These are phyloP conservation scores for Andrena dorsata DNA, from an alignment of 2,888 invertebrate genomes.

Conservation along the genomic window DNA sequence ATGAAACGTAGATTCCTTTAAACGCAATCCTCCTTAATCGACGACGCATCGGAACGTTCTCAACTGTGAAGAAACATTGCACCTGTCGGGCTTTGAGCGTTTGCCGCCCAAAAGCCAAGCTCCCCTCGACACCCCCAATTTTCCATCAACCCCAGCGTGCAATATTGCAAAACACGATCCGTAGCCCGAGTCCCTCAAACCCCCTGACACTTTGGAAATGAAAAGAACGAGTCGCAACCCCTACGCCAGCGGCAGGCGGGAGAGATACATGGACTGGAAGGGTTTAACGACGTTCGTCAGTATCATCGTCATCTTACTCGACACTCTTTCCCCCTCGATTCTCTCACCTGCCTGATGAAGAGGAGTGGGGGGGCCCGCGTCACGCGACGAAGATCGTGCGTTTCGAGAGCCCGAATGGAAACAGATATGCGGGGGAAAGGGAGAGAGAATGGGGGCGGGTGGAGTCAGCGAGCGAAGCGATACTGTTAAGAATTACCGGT, in stretches of 20 bases:
- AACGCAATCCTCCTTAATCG: too few species aligned
- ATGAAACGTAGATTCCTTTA: too few species aligned
- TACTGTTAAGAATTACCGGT: constrained; percentile 50
- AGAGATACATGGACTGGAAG: constrained; percentile 16
- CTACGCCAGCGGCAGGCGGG: background rate
- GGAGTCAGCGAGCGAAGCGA: constrained; percentile 16
- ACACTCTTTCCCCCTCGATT: constrained; percentile 40
- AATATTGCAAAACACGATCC: background rate
- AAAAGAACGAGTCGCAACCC: background rate
- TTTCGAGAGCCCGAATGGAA: constrained; percentile 20
- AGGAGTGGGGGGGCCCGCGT: constrained; percentile 10
- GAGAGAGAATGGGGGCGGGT: background rate
- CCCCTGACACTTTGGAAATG: background rate
- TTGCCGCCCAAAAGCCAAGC: too few species aligned
- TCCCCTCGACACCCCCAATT: too few species aligned
- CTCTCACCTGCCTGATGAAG: constrained; percentile 33
- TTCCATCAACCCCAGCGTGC: background rate
- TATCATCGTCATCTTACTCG: constrained; percentile 1
- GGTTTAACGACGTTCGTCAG: constrained; percentile 37
- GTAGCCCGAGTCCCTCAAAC: background rate
- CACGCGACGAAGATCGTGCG: constrained; percentile 32
- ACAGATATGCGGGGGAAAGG: background rate
- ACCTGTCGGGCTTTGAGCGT: too few species aligned
- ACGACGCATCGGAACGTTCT: too few species aligned
- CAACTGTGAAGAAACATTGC: too few species aligned